These are phyloP conservation scores for Diplazon laetatorius DNA, from an alignment of 2,888 invertebrate genomes.

Conservation along the genomic window DNA sequence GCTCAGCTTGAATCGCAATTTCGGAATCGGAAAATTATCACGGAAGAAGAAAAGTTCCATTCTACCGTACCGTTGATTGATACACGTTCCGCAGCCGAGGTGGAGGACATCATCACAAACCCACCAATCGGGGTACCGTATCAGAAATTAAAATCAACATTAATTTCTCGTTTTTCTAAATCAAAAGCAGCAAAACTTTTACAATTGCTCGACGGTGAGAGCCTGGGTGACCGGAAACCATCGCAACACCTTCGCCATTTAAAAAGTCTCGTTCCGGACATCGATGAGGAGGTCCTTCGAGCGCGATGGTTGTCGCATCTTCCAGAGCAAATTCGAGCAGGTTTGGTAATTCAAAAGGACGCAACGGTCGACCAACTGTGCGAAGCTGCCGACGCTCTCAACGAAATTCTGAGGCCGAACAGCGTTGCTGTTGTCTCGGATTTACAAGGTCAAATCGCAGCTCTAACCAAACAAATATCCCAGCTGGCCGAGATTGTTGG, in stretches of 20 bases:
- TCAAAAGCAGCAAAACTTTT: slow-evolving; percentile 58
- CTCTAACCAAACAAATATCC: slow-evolving; percentile 7
- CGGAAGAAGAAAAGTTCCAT: slow-evolving; percentile 67
- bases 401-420: background rate
- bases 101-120: slow-evolving; percentile 68
- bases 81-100: slow-evolving; percentile 63
- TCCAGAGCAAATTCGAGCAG: slow-evolving; percentile 15
- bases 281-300: slow-evolving; percentile 4
- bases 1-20: slow-evolving; percentile 71
- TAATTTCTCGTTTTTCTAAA: slow-evolving; percentile 65
- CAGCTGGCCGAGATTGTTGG: background rate
- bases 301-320: slow-evolving; percentile 20
- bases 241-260: slow-evolving; percentile 71
- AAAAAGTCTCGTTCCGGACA: slow-evolving; percentile 56
- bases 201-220: slow-evolving; percentile 59
- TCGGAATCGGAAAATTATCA: slow-evolving; percentile 59
- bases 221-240: slow-evolving; percentile 65
- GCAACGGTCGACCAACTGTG: slow-evolving; percentile 48
- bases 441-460: slow-evolving; percentile 5
- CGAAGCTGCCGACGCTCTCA: slow-evolving; percentile 47
- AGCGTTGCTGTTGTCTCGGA: slow-evolving; percentile 4
- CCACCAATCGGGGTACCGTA: slow-evolving; percentile 65
- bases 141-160: slow-evolving; percentile 68
- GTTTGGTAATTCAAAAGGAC: slow-evolving; percentile 53
- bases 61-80: slow-evolving; percentile 66